Percentiles rank a stretch among this genome's conserved stretches.
These are phyloP conservation scores for Aphyosemion australe DNA, from an alignment of 2,113 vertebrate species.

Conservation along the genomic window DNA sequence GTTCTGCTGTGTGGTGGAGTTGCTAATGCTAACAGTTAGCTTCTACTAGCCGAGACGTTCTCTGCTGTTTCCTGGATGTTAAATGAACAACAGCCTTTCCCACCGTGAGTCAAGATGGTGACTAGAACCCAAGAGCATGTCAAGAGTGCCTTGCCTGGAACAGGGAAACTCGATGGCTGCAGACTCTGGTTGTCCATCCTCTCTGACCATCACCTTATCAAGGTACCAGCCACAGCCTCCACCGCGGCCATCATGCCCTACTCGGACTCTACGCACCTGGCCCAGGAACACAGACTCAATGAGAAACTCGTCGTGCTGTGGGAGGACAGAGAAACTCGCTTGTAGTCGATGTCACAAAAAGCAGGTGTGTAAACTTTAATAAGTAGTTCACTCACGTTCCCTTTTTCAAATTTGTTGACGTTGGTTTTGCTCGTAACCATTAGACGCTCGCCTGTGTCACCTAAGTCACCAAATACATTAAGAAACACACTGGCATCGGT, in stretches of 20 bases:
- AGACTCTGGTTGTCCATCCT: slow-evolving; percentile 92
- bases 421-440: slow-evolving; percentile 93
- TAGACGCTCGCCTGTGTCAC: slow-evolving; percentile 90
- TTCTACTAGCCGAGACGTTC: no score
- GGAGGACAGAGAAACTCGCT: neutral
- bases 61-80: no score
- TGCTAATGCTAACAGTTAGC: no score
- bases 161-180: slow-evolving; percentile 91
- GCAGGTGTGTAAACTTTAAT: neutral
- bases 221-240: slow-evolving; percentile 95
- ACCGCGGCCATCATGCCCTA: slow-evolving; percentile 93
- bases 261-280: slow-evolving; percentile 86
- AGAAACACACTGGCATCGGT: slow-evolving; percentile 93
- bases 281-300: slow-evolving; percentile 89
- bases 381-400: slow-evolving; percentile 84
- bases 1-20: no score
- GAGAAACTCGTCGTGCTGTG: slow-evolving; percentile 93
- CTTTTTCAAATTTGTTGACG: slow-evolving; percentile 93
- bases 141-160: slow-evolving; percentile 82
- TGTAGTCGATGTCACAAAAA: neutral
- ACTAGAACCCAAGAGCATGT: neutral
- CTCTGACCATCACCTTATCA: slow-evolving; percentile 92
- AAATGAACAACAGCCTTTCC: no score
- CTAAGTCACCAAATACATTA: slow-evolving; percentile 86
- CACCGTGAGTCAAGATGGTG: no score